Percentiles rank a stretch among this genome's conserved stretches.
Evolutionary conservation across 2,113 vertebrate species (phyloP).

Genomic region (Notothenia coriiceps): DNA sequence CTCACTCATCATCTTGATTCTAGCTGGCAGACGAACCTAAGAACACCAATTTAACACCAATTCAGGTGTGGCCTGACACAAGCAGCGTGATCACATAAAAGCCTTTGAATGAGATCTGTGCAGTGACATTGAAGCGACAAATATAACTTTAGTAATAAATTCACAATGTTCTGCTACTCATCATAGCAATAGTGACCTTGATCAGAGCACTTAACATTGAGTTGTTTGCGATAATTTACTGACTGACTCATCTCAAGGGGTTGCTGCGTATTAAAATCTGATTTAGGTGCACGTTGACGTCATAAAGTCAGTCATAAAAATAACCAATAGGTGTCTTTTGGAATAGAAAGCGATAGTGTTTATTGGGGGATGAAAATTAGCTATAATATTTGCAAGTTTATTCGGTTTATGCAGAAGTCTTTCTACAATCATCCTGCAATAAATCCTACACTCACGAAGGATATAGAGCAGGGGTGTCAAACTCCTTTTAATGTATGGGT

Average conservation of each 20-base stretch:
- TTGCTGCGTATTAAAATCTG: slow-evolving; percentile 26
- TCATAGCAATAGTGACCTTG: slow-evolving; percentile 45
- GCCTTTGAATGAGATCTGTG: slow-evolving; percentile 8
- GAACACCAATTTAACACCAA: background rate
- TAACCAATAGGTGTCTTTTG: background rate
- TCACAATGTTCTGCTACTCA: slow-evolving; percentile 29
- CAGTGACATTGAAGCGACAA: slow-evolving; percentile 33
- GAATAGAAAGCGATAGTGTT: too few species aligned
- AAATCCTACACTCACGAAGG: background rate
- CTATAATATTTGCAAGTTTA: background rate
- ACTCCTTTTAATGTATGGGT: too few species aligned
- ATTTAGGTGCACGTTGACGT: slow-evolving; percentile 29
- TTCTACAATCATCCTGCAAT: background rate
- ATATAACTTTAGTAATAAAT: slow-evolving; percentile 46
- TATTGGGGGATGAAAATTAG: background rate
- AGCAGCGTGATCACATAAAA: slow-evolving; percentile 5
- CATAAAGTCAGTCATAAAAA: slow-evolving; percentile 14
- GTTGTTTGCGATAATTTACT: slow-evolving; percentile 47
- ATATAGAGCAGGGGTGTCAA: too few species aligned
- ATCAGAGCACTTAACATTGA: slow-evolving; percentile 44
- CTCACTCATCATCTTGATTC: background rate
- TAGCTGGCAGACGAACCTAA: background rate
- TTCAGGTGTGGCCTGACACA: slow-evolving; percentile 7
- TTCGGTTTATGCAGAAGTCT: background rate
- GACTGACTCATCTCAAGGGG: slow-evolving; percentile 28